Conservation (phyloP, 2,113 vertebrate genomes). For the Dinomys branickii region DNA sequence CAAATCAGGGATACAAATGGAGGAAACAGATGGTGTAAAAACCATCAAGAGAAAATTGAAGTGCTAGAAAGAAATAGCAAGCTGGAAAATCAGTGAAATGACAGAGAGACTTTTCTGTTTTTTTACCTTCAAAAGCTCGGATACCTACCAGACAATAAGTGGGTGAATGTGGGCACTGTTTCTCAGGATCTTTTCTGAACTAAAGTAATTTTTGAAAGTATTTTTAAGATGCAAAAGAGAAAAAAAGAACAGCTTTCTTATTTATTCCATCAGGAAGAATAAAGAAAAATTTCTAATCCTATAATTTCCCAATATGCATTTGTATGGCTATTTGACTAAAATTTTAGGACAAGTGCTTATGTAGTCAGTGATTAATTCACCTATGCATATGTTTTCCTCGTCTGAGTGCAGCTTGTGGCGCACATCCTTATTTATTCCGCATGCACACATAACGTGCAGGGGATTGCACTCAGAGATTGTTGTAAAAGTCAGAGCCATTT, state of each 20-base stretch:
- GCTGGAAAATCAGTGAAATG: background rate
- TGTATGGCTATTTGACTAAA: background rate
- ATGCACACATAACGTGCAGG: constrained; percentile 43
- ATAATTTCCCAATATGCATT: constrained; percentile 33
- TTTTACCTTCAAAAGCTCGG: background rate
- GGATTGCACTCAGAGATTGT: constrained; percentile 57
- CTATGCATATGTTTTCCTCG: constrained; percentile 48
- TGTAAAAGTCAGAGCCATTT: constrained; percentile 67
- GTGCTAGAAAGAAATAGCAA: background rate
- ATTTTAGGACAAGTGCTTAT: constrained; percentile 39
- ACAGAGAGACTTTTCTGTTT: background rate
- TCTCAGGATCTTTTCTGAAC: background rate
- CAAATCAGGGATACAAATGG: background rate
- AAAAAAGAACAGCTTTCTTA: background rate
- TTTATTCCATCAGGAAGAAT: background rate
- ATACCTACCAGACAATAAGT: background rate
- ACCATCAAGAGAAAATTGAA: background rate
- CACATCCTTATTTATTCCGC: constrained; percentile 61
- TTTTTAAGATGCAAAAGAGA: background rate
- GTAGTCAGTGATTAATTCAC: constrained; percentile 61
- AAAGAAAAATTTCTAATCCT: background rate
- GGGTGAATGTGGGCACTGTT: background rate
- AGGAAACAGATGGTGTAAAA: background rate
- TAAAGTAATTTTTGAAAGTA: background rate
- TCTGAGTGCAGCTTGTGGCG: background rate